Evolutionary conservation across 2,797 vertebrate species (phyloP).

Genomic region (Helicolenus hilgendorfi): DNA sequence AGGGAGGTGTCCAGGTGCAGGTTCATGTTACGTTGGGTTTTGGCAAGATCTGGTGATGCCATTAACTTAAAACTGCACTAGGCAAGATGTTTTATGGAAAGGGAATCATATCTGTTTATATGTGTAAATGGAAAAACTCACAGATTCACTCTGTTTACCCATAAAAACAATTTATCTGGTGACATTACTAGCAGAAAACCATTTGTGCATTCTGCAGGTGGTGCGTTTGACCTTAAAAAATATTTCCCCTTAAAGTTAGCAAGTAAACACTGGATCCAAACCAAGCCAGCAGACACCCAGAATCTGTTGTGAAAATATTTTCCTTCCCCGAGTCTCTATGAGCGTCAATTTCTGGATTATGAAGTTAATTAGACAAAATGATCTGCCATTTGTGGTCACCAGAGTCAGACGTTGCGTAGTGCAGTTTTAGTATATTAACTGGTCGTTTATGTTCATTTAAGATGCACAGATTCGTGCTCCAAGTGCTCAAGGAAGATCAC

Average conservation of each 20-base stretch:
- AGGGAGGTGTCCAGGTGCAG: conserved; percentile 34
- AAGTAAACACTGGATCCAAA: background rate
- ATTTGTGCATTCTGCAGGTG: background rate
- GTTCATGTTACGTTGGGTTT: conserved; percentile 10
- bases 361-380: background rate
- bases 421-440: conserved; percentile 69
- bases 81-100: conserved; percentile 2
- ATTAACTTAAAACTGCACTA: conserved; percentile 72
- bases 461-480: conserved; percentile 8
- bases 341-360: background rate
- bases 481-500: conserved; percentile 57
- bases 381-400: background rate
- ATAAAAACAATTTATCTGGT: background rate
- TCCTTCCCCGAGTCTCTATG: background rate
- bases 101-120: background rate
- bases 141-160: background rate
- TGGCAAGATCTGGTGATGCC: conserved; percentile 8
- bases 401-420: conserved; percentile 30
- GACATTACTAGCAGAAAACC: background rate
- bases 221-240: background rate
- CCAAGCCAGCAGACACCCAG: background rate
- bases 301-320: background rate
- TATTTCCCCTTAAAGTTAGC: background rate
- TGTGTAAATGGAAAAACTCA: background rate
- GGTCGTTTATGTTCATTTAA: conserved; percentile 2